These are phyloP conservation scores for Perdita meconis DNA, from an alignment of 2,888 invertebrate genomes.

Conservation along the genomic window DNA sequence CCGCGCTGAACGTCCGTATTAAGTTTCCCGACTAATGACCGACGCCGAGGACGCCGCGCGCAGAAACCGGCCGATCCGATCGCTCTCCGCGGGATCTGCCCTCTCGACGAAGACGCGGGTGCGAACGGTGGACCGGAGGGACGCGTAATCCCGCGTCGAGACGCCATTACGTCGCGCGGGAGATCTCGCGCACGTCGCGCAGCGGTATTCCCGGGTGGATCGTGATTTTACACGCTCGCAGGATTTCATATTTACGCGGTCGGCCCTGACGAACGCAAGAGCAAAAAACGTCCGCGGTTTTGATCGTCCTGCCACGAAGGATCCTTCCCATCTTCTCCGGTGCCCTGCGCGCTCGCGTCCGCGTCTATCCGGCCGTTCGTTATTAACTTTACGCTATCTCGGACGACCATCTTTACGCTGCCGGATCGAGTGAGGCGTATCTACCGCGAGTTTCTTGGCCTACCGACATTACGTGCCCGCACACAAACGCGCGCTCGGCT, in stretches of 20 bases:
- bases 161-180: constrained; percentile 38
- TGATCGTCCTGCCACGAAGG: constrained; percentile 57
- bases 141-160: constrained; percentile 35
- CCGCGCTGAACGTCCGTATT: not conserved
- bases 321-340: constrained; percentile 14
- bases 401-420: constrained; percentile 81
- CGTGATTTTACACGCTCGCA: constrained; percentile 60
- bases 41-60: not conserved
- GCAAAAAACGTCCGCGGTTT: constrained; percentile 61
- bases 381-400: constrained; percentile 82
- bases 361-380: constrained; percentile 80
- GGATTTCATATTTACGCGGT: constrained; percentile 63
- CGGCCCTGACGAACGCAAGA: constrained; percentile 35
- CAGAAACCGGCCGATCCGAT: not conserved
- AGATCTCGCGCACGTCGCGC: constrained; percentile 30
- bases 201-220: constrained; percentile 47
- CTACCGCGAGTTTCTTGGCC: constrained; percentile 61
- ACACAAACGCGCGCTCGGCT: constrained; percentile 34
- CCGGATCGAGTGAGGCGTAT: constrained; percentile 78
- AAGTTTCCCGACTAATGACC: constrained; percentile 5
- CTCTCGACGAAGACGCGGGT: no score
- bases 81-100: no score
- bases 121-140: no score
- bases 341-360: constrained; percentile 42
- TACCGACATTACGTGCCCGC: constrained; percentile 65